Evolutionary conservation across 2,797 vertebrate species (phyloP).

Genomic region (Premnoplex brunnescens): DNA sequence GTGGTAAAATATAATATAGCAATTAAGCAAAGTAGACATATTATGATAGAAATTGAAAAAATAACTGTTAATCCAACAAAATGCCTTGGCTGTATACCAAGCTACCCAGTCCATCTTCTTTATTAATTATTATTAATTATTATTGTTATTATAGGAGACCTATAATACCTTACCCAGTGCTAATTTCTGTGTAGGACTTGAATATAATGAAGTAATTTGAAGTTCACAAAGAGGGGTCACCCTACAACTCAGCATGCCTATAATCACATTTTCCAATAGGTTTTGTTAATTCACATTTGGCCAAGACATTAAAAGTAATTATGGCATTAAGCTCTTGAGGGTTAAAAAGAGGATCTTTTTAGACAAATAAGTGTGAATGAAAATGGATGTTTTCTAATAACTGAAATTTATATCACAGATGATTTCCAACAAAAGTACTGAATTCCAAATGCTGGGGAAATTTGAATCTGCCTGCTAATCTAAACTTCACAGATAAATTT

Average conservation of each 20-base stretch:
- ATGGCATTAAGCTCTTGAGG: not conserved
- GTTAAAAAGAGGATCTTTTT: not conserved
- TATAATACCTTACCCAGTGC: not conserved
- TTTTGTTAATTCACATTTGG: conserved; percentile 33
- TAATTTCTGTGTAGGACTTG: not conserved
- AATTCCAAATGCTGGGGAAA: not conserved
- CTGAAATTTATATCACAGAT: not conserved
- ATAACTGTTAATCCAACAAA: not conserved
- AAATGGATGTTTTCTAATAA: not conserved
- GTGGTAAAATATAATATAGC: not conserved
- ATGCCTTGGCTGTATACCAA: not conserved
- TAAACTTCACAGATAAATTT: not conserved
- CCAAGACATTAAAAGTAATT: conserved; percentile 34
- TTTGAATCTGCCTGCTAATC: not conserved
- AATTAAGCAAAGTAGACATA: not conserved
- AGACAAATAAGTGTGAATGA: not conserved
- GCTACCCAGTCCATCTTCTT: not conserved
- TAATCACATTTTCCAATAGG: not conserved
- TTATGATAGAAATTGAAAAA: not conserved
- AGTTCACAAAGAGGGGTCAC: not conserved
- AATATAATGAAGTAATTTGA: not conserved
- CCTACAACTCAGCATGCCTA: not conserved
- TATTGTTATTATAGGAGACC: not conserved
- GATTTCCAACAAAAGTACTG: not conserved
- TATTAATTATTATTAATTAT: conserved; percentile 2